Percentiles rank a stretch among this genome's conserved stretches.
Conservation (phyloP, 1,140 invertebrate species). For the Chionoecetes opilio region DNA sequence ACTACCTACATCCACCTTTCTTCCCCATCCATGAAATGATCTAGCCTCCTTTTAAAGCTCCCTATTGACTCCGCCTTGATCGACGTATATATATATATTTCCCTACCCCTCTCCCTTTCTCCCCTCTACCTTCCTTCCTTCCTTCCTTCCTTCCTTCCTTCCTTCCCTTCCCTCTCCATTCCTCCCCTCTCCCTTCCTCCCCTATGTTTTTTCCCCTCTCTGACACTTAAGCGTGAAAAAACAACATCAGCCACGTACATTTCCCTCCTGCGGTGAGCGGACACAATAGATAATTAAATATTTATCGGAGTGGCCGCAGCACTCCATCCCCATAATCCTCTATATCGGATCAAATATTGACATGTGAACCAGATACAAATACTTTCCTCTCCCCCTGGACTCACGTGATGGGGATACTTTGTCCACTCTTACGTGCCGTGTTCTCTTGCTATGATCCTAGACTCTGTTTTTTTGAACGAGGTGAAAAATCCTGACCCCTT, state of each 20-base stretch:
- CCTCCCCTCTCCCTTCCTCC: neutral
- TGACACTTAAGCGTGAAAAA: neutral
- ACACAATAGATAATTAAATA: constrained; percentile 37
- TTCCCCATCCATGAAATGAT: too few relatives aligned
- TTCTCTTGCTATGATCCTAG: neutral
- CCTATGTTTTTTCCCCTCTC: neutral
- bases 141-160: neutral
- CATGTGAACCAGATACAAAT: constrained; percentile 49
- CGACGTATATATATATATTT: too few relatives aligned
- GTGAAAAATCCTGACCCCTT: too few relatives aligned
- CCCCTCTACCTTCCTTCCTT: too few relatives aligned
- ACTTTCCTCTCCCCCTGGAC: neutral
- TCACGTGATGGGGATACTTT: neutral
- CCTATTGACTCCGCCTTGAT: neutral
- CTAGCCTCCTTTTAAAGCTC: too few relatives aligned
- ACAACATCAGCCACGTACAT: neutral
- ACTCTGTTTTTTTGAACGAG: too few relatives aligned
- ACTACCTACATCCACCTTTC: too few relatives aligned
- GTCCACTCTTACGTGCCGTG: neutral
- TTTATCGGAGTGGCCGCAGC: neutral
- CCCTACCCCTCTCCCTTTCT: neutral
- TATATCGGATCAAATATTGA: constrained; percentile 68
- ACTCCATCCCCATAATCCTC: constrained; percentile 3
- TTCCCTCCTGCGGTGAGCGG: neutral
- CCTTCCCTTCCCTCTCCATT: neutral